These are phyloP conservation scores for Synchiropus splendidus DNA, from an alignment of 2,113 vertebrate species.

Conservation along the genomic window DNA sequence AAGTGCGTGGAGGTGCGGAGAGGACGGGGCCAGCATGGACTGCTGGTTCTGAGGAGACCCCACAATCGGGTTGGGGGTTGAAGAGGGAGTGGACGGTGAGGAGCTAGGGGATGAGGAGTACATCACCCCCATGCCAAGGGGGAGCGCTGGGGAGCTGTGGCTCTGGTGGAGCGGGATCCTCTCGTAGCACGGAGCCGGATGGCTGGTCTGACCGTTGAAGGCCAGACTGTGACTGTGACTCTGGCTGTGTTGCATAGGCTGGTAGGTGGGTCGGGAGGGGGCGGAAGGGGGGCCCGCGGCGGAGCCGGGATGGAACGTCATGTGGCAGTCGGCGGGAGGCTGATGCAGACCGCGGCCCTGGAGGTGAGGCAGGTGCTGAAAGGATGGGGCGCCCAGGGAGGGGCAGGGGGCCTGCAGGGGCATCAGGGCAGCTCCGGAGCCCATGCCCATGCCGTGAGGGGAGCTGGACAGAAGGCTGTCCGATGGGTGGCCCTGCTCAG, in stretches of 20 bases:
- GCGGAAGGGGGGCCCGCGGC: constrained; percentile 61
- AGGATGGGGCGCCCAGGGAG: constrained; percentile 75
- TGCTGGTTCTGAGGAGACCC: constrained; percentile 67
- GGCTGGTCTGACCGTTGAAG: constrained; percentile 83
- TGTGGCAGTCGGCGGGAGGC: constrained; percentile 78
- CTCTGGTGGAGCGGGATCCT: constrained; percentile 81
- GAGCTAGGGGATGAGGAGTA: constrained; percentile 76
- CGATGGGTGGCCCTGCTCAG: constrained; percentile 76
- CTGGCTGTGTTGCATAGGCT: constrained; percentile 77
- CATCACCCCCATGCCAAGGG: constrained; percentile 77
- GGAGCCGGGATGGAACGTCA: constrained; percentile 78
- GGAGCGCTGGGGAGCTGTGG: constrained; percentile 66
- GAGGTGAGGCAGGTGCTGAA: constrained; percentile 81
- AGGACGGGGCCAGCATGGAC: constrained; percentile 60
- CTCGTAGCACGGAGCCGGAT: constrained; percentile 82
- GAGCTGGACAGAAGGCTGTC: constrained; percentile 78
- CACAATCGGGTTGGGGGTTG: constrained; percentile 51
- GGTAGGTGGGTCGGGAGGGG: constrained; percentile 77
- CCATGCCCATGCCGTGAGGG: constrained; percentile 75
- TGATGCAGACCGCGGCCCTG: constrained; percentile 78
- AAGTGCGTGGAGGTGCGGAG: constrained; percentile 74
- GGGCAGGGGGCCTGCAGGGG: constrained; percentile 69
- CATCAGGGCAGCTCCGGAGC: constrained; percentile 77
- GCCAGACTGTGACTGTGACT: constrained; percentile 49
- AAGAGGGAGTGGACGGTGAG: constrained; percentile 51